Evolutionary conservation across 2,888 invertebrate genomes (phyloP).

Genomic region (Odontomyia ornata): DNA sequence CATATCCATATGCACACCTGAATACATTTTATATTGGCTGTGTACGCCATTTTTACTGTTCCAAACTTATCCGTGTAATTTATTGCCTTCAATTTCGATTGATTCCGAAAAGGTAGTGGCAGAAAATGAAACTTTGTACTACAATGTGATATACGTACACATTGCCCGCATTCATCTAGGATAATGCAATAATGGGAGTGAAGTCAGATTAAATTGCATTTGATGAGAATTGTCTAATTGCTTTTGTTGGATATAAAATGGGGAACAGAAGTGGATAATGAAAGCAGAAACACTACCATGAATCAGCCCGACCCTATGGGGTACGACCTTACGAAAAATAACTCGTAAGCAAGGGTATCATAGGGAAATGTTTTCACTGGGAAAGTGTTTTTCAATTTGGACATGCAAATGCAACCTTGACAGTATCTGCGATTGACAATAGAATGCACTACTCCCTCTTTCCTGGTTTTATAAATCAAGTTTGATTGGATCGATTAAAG

Average conservation of each 20-base stretch:
- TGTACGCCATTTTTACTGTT: constrained; percentile 22
- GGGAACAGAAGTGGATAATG: not conserved
- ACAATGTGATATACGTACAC: constrained; percentile 3
- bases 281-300: not conserved
- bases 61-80: constrained; percentile 25
- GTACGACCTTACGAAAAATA: no score
- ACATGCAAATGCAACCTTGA: no score
- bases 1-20: constrained; percentile 1
- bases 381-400: no score
- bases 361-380: not conserved
- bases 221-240: not conserved
- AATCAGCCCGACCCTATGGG: no score
- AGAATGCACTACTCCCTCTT: no score
- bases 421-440: no score
- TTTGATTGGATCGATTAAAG: no score
- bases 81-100: constrained; percentile 39
- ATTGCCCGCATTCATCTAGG: not conserved
- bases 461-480: no score
- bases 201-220: not conserved
- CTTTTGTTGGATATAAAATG: not conserved
- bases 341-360: not conserved
- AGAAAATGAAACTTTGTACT: constrained; percentile 20
- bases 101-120: constrained; percentile 28
- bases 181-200: not conserved
- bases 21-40: constrained; percentile 33